Percentiles rank a stretch among this genome's conserved stretches.
phyloP scores from a whole-genome alignment of 2,113 vertebrate species.

The Pituophis catenifer region DNA sequence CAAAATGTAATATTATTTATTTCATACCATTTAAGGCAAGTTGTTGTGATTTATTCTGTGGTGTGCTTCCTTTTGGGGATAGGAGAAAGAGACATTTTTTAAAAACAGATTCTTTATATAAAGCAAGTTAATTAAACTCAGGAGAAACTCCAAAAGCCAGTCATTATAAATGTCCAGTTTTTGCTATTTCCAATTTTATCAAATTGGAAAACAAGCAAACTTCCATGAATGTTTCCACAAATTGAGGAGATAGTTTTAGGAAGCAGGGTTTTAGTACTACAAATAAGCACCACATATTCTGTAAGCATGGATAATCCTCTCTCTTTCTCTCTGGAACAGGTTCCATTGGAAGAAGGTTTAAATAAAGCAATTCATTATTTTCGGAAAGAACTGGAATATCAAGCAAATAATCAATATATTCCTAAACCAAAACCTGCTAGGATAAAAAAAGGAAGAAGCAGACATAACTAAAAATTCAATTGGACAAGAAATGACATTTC shows the following conservation, averaged over 20 bases:
- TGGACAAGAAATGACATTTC: constrained; percentile 38
- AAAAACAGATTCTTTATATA: neutral
- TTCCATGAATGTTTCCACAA: neutral
- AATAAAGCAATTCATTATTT: constrained; percentile 99
- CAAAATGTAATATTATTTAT: neutral
- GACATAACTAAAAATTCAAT: constrained; percentile 81
- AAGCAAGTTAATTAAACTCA: neutral
- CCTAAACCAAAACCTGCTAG: constrained; percentile 96
- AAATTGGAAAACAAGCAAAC: neutral
- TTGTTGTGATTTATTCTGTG: neutral
- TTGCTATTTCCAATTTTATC: neutral
- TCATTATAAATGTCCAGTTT: neutral
- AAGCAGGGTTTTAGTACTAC: neutral
- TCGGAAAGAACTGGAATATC: constrained; percentile 93
- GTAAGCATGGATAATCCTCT: neutral
- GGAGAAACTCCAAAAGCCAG: neutral
- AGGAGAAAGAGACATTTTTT: too few relatives aligned
- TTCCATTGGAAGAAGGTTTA: constrained; percentile 93
- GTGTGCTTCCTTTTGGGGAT: neutral
- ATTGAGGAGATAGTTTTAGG: neutral
- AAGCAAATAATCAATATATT: constrained; percentile 98
- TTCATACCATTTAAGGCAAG: neutral
- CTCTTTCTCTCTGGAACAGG: constrained; percentile 71
- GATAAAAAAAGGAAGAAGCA: constrained; percentile 92
- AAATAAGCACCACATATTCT: neutral